Evolutionary conservation across 2,113 vertebrate genomes (phyloP).

Genomic region (Poecilia latipinna): DNA sequence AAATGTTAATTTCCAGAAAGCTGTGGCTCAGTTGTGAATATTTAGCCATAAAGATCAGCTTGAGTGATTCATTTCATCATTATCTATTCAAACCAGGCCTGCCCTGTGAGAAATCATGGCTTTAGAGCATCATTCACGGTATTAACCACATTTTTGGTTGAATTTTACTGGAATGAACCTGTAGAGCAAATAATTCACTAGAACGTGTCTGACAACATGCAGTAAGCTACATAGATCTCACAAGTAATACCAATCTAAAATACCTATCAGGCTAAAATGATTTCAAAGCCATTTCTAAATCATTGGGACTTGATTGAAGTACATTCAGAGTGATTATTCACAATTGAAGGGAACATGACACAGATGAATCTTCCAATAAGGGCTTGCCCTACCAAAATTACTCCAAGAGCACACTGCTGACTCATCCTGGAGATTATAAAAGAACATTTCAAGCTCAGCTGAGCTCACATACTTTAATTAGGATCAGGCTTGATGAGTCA

Average conservation of each 20-base stretch:
- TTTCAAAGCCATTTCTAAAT: background rate
- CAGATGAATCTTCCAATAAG: background rate
- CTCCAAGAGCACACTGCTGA: background rate
- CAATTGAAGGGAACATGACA: background rate
- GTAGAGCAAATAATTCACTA: background rate
- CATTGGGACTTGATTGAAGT: background rate
- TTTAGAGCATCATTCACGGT: too few species aligned
- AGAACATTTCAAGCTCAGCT: background rate
- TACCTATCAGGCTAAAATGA: background rate
- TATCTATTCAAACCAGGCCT: too few species aligned
- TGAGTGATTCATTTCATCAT: too few species aligned
- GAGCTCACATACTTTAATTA: background rate
- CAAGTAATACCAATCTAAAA: background rate
- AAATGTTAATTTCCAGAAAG: slow-evolving; percentile 7
- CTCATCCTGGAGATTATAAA: background rate
- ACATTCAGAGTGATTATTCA: background rate
- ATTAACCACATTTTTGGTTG: too few species aligned
- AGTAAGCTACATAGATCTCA: too few species aligned
- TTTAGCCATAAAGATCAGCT: background rate
- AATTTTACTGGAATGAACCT: too few species aligned
- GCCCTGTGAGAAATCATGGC: too few species aligned
- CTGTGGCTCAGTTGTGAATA: background rate
- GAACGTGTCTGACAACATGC: too few species aligned
- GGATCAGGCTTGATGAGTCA: background rate
- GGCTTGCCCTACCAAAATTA: background rate